Base-by-base conservation (phyloP, 2,797 vertebrate genomes). In the Taeniopygia guttata region DNA sequence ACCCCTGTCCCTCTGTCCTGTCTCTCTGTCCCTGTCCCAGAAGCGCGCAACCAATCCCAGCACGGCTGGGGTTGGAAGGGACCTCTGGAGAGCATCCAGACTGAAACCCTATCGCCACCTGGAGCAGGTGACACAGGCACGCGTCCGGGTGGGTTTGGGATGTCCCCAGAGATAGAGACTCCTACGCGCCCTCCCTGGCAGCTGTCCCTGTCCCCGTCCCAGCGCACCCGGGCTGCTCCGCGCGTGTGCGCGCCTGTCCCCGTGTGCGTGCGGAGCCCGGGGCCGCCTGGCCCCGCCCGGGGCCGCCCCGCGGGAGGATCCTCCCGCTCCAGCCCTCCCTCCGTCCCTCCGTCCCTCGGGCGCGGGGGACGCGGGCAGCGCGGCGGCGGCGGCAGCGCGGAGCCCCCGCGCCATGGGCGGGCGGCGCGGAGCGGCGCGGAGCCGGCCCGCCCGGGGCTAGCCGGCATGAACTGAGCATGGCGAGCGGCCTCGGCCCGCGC, bases 401-500 rank as follows among this genome's bases (percentile, higher is more conserved):
- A 90, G 54, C 38, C 45, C 78, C 87, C 73, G 70, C 84, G 60
- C 94, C 80, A 85, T 83, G 75, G 87, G 85, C 23, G 67, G 93
- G 89, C 76, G 62, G 27, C 90, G 79, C 87, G 30, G 77, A 70
- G 51, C 97, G 96, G 92, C 38, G 51, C 58, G 67, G 89, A 88
- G 77, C 48, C 73, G 78, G 87, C 93, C 72, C 62, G 81, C 87
- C 84, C n/a, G 60, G 78, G 84, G 62, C 64, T 95, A 78, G 49
- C 32, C 40, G 77, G 92, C 84, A 95, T 94, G 96, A 94, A 95
- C 48, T 94, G 87, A 94, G 89, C 93, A 97, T 96, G 97, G 90
- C 84, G 93, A 96, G 87, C 87, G 32, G 88, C 84, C 72, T 94
- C 46, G 70, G 89, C 64, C 52, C 63, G 64, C 79, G 92, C 43